Percentiles rank a stretch among this genome's conserved stretches.
Conservation (phyloP, 2,113 vertebrate genomes). For the Chunga burmeisteri region DNA sequence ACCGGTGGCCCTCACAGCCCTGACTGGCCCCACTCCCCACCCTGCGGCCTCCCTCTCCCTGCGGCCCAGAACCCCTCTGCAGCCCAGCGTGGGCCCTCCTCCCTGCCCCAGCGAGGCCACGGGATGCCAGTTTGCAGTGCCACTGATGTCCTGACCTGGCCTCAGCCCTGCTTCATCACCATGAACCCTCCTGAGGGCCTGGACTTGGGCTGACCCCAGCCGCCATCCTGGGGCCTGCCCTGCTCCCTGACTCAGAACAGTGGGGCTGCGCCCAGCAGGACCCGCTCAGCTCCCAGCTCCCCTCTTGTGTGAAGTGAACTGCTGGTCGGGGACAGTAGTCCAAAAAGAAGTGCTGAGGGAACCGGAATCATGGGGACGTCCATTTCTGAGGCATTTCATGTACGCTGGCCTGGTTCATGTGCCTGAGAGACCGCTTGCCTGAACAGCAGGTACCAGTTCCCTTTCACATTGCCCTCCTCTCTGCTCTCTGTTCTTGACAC, state of each 20-base stretch:
- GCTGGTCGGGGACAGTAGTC: neutral
- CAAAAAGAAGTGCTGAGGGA: neutral
- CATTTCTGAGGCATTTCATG: neutral
- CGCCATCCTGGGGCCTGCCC: fast-evolving
- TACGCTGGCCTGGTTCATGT: fast-evolving
- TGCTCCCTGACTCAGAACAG: fast-evolving
- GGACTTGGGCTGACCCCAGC: neutral
- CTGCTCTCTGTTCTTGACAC: neutral
- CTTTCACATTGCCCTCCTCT: neutral
- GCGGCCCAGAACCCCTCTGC: neutral
- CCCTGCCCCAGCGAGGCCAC: no score
- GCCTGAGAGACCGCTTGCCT: fast-evolving
- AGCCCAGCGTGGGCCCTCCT: neutral
- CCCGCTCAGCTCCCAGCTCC: fast-evolving
- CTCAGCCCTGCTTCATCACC: fast-evolving
- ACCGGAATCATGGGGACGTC: fast-evolving
- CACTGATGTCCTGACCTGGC: neutral
- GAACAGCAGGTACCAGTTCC: neutral
- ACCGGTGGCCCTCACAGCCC: no score
- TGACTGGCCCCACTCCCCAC: neutral
- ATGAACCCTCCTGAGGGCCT: neutral
- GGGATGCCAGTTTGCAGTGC: fast-evolving
- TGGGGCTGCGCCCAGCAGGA: fast-evolving
- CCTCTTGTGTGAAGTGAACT: neutral
- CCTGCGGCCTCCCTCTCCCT: fast-evolving